Evolutionary conservation across 2,797 vertebrate species (phyloP).

Genomic region (Sternotherus odoratus): DNA sequence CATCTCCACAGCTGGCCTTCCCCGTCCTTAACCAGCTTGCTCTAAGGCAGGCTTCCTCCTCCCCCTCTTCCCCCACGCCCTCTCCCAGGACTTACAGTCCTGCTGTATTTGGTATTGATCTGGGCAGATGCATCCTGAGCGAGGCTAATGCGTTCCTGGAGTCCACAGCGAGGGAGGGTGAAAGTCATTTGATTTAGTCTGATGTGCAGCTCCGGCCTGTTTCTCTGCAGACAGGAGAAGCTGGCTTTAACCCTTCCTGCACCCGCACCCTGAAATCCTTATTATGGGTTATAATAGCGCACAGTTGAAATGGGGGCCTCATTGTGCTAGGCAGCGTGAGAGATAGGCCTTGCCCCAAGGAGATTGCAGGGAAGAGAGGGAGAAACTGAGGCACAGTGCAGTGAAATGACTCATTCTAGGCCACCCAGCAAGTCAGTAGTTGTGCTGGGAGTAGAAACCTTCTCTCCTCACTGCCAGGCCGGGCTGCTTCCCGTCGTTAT

Average conservation of each 20-base stretch:
- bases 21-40: neutral
- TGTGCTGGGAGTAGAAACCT: neutral
- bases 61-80: neutral
- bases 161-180: neutral
- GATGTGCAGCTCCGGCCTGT: neutral
- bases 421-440: neutral
- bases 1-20: neutral
- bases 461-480: neutral
- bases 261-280: neutral
- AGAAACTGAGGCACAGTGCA: neutral
- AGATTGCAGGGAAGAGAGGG: neutral
- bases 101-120: neutral
- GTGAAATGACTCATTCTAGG: neutral
- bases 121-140: neutral
- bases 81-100: neutral
- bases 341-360: neutral
- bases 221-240: neutral
- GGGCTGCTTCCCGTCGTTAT: no score
- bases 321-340: neutral
- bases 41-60: neutral
- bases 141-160: slow-evolving; percentile 14
- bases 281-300: neutral
- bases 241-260: neutral
- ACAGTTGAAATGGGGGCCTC: neutral
- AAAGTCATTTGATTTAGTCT: neutral